phyloP scores from a whole-genome alignment of 2,113 vertebrate species.

The Callithrix jacchus region DNA sequence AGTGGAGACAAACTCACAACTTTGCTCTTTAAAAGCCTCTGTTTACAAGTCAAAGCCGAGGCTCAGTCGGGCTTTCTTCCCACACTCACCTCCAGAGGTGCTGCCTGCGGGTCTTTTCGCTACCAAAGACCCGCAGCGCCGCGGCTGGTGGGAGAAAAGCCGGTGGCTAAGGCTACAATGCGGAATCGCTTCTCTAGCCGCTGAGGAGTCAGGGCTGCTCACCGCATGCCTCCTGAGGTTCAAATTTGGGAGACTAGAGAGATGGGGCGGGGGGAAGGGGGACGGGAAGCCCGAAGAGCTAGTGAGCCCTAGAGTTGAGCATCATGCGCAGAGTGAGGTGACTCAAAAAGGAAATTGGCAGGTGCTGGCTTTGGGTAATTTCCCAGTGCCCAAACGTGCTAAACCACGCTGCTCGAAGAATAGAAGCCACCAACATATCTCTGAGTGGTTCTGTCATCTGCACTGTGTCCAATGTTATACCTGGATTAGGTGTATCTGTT shows the following conservation, averaged over 20 bases:
- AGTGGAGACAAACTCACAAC: slow-evolving; percentile 77
- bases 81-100: slow-evolving; percentile 63
- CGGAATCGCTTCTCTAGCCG: slow-evolving; percentile 8
- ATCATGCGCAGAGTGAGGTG: background rate
- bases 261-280: background rate
- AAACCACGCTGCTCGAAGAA: background rate
- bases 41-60: slow-evolving; percentile 80
- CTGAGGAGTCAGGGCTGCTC: slow-evolving; percentile 5
- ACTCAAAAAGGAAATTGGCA: background rate
- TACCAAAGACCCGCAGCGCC: slow-evolving; percentile 33
- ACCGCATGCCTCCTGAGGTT: background rate
- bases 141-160: slow-evolving; percentile 55
- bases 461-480: background rate
- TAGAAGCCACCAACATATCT: background rate
- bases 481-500: background rate
- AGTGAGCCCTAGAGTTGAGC: background rate
- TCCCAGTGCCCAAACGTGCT: background rate
- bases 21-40: slow-evolving; percentile 81
- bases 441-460: background rate
- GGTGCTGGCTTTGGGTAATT: background rate
- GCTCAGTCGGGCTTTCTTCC: slow-evolving; percentile 69
- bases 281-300: background rate
- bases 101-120: slow-evolving; percentile 57
- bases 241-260: background rate
- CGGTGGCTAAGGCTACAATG: slow-evolving; percentile 39